Evolutionary conservation across 2,113 vertebrate genomes (phyloP), one percentile per base, ranked within the genome.

Genomic region (Aleadryas rufinucha): DNA sequence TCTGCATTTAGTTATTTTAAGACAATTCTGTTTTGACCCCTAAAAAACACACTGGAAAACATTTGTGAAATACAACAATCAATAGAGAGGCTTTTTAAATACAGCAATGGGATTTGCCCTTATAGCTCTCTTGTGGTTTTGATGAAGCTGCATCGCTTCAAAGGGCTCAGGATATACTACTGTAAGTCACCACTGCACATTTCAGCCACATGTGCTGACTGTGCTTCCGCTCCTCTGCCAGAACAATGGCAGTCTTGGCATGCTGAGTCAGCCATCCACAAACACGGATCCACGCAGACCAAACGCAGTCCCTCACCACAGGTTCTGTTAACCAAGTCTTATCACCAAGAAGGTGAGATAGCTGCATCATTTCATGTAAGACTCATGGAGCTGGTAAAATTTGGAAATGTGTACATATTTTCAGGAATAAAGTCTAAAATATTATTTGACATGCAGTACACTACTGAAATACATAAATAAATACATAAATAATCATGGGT

Each of bases 191-290:
- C 11, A 6, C 52, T 41, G 85, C 96, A 96, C 44, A 89, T 94
- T 96, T 86, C 2, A 6, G 53, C 94, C 96, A 97, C 83, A 94
- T 94, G 96, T 95, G 92, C 96, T 92, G 93, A 96, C 85, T 75
- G 72, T 0, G 33, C 85, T 97, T 96, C 95, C 52, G 42, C 65
- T 84, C 59, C 83, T 80, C 60, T 39, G 79, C 63, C 68, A 87
- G 63, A 91, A 96, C 89, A 96, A 96, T 91, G 80, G 77, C 30
- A 87, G 41, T 28, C 74, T 65, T 9, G 1, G 3, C 1, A 0
- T 2, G 74, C 91, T 56, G 87, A 82, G 61, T 91, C 91, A 94
- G 91, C 94, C 49, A 8, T 64, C 54, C 52, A 65, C 33, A 39
- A 16, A 30, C 79, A 63, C 0, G 0, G 54, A 61, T 33, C 57